Evolutionary conservation across 1,140 invertebrate genomes (phyloP).

Genomic region (Pogonomyrmex barbatus): DNA sequence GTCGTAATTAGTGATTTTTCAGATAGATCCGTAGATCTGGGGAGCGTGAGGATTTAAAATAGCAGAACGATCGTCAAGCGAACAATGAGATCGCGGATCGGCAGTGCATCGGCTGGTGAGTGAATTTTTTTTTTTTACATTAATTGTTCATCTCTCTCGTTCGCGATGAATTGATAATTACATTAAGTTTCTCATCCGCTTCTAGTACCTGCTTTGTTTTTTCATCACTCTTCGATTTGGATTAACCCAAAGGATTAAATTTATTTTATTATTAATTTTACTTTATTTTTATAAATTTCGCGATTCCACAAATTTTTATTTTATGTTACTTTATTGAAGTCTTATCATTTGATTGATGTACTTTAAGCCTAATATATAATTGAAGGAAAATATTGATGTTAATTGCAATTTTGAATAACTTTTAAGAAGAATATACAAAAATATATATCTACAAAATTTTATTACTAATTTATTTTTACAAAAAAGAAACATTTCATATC

Average conservation of each 20-base stretch:
- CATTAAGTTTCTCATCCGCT: background rate
- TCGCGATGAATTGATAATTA: background rate
- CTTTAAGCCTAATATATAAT: background rate
- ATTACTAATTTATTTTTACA: background rate
- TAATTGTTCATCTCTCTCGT: background rate
- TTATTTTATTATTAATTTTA: background rate
- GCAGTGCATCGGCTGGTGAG: background rate
- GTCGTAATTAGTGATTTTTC: conserved; percentile 22
- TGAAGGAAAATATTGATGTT: background rate
- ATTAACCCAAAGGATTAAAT: background rate
- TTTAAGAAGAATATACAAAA: background rate
- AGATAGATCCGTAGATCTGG: background rate
- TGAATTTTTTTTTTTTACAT: background rate
- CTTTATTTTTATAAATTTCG: background rate
- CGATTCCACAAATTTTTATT: background rate
- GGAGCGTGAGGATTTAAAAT: background rate
- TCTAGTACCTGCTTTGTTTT: too few species aligned
- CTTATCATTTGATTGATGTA: background rate
- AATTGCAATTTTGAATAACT: background rate
- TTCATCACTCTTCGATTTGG: background rate
- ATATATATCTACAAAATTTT: background rate
- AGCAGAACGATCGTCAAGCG: background rate
- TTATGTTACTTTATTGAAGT: background rate
- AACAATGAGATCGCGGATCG: background rate
- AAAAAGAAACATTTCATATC: background rate